Evolutionary conservation across 2,113 vertebrate species (phyloP).

Genomic region (Saguinus midas): DNA sequence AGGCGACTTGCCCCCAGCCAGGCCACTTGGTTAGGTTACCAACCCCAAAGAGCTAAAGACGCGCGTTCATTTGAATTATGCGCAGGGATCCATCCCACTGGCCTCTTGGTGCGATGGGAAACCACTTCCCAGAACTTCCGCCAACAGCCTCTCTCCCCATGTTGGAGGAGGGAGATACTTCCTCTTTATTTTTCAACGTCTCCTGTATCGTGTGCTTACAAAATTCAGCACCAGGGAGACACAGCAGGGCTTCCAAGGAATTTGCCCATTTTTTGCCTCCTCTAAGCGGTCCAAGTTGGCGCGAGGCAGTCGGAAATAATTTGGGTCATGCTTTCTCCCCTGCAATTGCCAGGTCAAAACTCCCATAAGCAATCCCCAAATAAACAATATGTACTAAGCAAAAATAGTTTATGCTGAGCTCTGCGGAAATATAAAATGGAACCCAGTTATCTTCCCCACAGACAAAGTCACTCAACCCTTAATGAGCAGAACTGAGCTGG

Average conservation of each 20-base stretch:
- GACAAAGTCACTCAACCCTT: not conserved
- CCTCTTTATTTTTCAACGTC: not conserved
- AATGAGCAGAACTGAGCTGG: not conserved
- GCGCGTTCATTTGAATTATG: not conserved
- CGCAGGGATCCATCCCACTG: fast-evolving
- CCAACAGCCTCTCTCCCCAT: not conserved
- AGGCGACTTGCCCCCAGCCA: not conserved
- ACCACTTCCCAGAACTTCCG: not conserved
- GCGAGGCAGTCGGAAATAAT: not conserved
- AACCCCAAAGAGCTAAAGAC: not conserved
- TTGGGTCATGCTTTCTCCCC: not conserved
- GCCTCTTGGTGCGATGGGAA: not conserved
- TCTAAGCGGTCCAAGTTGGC: not conserved
- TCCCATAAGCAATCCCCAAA: not conserved
- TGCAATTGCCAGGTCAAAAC: not conserved
- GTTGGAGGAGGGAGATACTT: not conserved
- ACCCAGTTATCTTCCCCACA: not conserved
- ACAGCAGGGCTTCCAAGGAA: not conserved
- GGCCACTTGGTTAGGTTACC: not conserved
- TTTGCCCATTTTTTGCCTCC: not conserved
- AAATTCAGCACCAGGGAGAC: not conserved
- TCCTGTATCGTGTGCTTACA: not conserved
- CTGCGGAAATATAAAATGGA: not conserved
- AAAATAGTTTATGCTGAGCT: not conserved
- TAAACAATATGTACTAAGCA: not conserved